phyloP scores from a whole-genome alignment of 2,113 vertebrate genomes.

The Pseudopipra pipra region DNA sequence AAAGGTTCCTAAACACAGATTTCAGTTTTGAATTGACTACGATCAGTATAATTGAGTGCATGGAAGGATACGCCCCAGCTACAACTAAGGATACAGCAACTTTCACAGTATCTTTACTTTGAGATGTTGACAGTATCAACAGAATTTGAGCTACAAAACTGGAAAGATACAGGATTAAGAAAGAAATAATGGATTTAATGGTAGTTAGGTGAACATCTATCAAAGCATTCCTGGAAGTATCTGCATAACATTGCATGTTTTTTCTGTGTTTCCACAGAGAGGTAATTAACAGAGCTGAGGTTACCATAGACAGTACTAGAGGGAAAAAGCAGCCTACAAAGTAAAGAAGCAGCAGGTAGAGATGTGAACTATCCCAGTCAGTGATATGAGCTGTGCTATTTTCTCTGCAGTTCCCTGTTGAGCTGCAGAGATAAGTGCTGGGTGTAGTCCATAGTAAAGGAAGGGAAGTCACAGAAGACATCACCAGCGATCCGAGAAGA shows the following conservation, averaged over 20 bases:
- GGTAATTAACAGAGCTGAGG: constrained; percentile 26
- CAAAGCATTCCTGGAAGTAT: background rate
- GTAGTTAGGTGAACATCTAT: constrained; percentile 26
- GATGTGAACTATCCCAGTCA: background rate
- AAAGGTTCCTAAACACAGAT: background rate
- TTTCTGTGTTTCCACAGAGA: constrained; percentile 48
- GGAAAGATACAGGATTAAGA: background rate
- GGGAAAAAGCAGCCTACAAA: background rate
- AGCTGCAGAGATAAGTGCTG: background rate
- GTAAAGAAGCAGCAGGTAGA: background rate
- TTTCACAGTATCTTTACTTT: background rate
- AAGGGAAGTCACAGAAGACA: background rate
- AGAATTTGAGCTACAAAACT: constrained; percentile 11
- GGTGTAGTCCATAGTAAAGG: background rate
- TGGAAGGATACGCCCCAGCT: constrained; percentile 35
- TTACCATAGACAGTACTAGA: background rate
- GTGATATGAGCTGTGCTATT: background rate
- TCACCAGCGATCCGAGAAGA: background rate
- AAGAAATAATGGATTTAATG: constrained; percentile 55
- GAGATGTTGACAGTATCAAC: background rate
- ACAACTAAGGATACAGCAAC: constrained; percentile 19
- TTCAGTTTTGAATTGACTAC: constrained; percentile 46
- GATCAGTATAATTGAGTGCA: constrained; percentile 34
- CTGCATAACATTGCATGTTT: background rate
- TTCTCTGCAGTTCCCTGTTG: background rate